A percentile compares a stretch with the other conserved stretches of the same genome.
Conservation (phyloP, 1,140 invertebrate genomes). For the Lucilia cuprina region DNA sequence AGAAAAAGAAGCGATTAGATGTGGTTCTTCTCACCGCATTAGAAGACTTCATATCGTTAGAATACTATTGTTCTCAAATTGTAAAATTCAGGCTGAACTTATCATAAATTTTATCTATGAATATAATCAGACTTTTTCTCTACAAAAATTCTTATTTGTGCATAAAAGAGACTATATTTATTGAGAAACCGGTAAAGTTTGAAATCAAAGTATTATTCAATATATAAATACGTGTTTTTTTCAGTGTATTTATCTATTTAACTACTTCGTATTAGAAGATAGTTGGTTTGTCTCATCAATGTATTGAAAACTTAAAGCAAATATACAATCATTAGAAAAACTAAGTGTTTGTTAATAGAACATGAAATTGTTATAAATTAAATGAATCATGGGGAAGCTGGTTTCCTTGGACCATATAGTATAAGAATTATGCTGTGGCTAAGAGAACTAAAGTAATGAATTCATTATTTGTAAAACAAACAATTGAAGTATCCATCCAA, state of each 20-base stretch:
- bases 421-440: neutral
- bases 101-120: too few relatives aligned
- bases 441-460: neutral
- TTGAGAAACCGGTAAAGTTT: too few relatives aligned
- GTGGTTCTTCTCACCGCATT: too few relatives aligned
- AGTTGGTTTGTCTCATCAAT: neutral
- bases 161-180: too few relatives aligned
- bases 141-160: too few relatives aligned
- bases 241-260: neutral
- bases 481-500: too few relatives aligned
- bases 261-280: neutral
- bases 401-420: neutral
- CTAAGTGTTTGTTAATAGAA: slow-evolving; percentile 21
- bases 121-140: too few relatives aligned
- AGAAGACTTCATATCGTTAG: too few relatives aligned
- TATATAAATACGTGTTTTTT: too few relatives aligned
- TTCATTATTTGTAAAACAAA: neutral
- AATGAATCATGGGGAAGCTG: neutral
- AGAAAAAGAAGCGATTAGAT: neutral
- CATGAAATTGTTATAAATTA: neutral
- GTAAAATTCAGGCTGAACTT: too few relatives aligned
- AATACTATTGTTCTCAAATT: too few relatives aligned
- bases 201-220: too few relatives aligned
- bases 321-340: neutral
- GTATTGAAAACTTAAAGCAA: neutral